Conservation (phyloP, 1,140 invertebrate species). For the Trinorchestia longiramus region DNA sequence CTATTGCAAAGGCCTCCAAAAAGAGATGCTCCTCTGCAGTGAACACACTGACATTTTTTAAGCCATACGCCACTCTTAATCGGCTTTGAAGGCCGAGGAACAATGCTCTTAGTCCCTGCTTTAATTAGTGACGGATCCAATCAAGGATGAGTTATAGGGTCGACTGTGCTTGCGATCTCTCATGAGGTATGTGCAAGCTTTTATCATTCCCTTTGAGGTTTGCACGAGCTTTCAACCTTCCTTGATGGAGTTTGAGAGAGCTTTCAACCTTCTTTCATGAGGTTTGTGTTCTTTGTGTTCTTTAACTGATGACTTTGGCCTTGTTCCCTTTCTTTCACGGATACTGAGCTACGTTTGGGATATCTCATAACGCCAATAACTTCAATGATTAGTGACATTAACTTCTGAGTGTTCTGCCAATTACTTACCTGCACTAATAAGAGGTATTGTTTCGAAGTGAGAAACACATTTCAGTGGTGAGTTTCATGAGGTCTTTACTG, state of each 20-base stretch:
- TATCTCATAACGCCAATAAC: background rate
- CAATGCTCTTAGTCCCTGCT: background rate
- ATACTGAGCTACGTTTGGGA: background rate
- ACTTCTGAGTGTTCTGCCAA: background rate
- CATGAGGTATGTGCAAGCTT: background rate
- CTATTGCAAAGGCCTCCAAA: background rate
- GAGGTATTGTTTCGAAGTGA: too few species aligned
- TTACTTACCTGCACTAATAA: background rate
- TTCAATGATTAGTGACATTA: background rate
- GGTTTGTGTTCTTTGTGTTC: background rate
- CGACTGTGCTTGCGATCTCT: background rate
- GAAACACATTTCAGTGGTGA: too few species aligned
- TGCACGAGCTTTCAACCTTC: background rate
- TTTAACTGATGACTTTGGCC: background rate
- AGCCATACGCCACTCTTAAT: background rate
- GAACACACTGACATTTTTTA: background rate
- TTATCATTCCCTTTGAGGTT: too few species aligned
- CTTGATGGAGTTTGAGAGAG: too few species aligned
- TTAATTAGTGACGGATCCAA: background rate
- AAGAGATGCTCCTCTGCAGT: background rate
- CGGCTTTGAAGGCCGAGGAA: background rate
- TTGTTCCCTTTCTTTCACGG: background rate
- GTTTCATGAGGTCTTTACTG: too few species aligned
- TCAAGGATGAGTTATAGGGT: conserved; percentile 3
- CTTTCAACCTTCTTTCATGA: background rate